These are phyloP conservation scores for Coregonus ussuriensis DNA, from an alignment of 2,797 vertebrate genomes.

Conservation along the genomic window DNA sequence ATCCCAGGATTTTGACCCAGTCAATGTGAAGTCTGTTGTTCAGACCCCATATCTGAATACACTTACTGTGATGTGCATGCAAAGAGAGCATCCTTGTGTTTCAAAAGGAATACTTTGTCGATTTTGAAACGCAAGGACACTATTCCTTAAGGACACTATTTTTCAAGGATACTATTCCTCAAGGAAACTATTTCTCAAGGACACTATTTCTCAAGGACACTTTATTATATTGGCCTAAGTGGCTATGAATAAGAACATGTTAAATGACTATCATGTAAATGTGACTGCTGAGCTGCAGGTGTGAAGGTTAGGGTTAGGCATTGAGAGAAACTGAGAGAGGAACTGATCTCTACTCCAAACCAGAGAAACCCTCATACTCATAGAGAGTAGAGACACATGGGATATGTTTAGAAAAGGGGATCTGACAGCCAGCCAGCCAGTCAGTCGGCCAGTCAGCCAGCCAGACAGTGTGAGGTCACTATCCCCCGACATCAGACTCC, in stretches of 20 bases:
- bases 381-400: not conserved
- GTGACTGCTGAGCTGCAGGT: not conserved
- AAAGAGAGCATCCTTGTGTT: not conserved
- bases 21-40: not conserved
- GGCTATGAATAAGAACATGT: not conserved
- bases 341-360: not conserved
- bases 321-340: not conserved
- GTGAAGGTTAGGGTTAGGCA: not conserved
- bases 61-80: not conserved
- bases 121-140: not conserved
- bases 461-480: not conserved
- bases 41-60: not conserved
- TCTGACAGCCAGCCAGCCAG: not conserved
- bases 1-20: not conserved
- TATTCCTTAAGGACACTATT: not conserved
- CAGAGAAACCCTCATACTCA: not conserved
- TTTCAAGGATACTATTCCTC: not conserved
- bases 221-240: not conserved
- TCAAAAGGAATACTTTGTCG: not conserved
- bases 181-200: not conserved
- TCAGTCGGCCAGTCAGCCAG: not conserved
- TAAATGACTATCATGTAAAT: not conserved
- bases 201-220: not conserved
- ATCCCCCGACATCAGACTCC: not conserved
- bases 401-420: not conserved